Evolutionary conservation across 2,113 vertebrate species (phyloP), one percentile per base, ranked within the genome.

Genomic region (Thunnus maccoyii): DNA sequence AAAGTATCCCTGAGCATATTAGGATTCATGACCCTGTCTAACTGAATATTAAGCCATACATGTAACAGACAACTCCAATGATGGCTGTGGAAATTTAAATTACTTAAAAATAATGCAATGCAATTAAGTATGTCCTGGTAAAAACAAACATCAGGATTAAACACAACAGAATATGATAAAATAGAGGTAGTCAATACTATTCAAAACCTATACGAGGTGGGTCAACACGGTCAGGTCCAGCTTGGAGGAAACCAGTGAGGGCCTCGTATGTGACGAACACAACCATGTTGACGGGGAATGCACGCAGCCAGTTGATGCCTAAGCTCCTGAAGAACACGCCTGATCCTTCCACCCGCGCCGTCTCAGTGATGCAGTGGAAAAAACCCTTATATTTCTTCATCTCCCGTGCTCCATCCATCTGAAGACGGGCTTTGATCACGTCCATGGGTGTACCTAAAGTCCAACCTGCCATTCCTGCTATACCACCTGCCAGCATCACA

Each of bases 251-350:
- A 55, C 93, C 85, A 57, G 96, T 88, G 10, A 96, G 91, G 0
- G 94, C 91, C 88, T 99, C 97, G 0, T 98, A 99, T 0, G 94
- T 92, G 13, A 95, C 92, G 9, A 99, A 99, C 18, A 97, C 96
- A 74, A 97, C 94, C 96, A 97, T 97, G 86, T 97, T 99, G 72
- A 97, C 96, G 0, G 98, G 98, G 89, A 99, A 97, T 3, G 97
- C 97, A 0, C 97, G 96, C 27, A 97, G 76, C 22, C 96, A 97
- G 93, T 97, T 99, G 77, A 98, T 94, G 15, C 90, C 90, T 70
- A 97, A 89, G 72, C 97, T 98, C 87, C 93, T 96, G 92, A 96
- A 97, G 88, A 99, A 97, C 50, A 98, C 96, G 3, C 91, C 86
- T 0, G 18, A 66, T 2, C 97, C 97, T 74, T 98, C 97, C 61